Conservation (phyloP, 2,113 vertebrate species). For the Spilogale gracilis region DNA sequence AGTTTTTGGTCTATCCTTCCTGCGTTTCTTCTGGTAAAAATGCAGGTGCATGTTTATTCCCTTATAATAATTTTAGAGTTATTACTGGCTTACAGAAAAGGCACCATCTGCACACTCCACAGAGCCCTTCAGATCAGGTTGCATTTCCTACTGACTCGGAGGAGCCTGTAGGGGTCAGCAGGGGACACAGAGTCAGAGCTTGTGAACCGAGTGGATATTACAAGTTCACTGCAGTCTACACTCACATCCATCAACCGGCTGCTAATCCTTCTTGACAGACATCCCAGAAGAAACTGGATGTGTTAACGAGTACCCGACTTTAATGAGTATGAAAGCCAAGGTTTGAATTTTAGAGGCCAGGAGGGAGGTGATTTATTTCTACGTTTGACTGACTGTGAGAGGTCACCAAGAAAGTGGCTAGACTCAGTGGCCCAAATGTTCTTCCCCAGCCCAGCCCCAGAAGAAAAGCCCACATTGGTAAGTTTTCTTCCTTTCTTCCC, state of each 20-base stretch:
- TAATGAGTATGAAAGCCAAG: slow-evolving; percentile 71
- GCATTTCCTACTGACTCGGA: not conserved
- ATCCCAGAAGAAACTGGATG: slow-evolving; percentile 83
- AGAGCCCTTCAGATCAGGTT: not conserved
- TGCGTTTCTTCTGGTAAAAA: not conserved
- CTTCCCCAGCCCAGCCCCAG: not conserved
- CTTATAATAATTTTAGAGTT: not conserved
- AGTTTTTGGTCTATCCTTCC: not conserved
- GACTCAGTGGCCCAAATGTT: not conserved
- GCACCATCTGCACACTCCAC: not conserved
- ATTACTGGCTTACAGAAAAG: not conserved
- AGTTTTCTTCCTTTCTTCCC: not conserved
- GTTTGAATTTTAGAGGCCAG: slow-evolving; percentile 49
- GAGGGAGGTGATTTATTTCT: slow-evolving; percentile 49
- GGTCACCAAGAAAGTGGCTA: not conserved
- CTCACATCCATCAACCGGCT: slow-evolving; percentile 86
- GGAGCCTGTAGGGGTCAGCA: slow-evolving; percentile 79
- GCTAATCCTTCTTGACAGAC: slow-evolving; percentile 89
- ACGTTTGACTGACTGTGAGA: slow-evolving; percentile 36
- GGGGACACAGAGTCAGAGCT: slow-evolving; percentile 66
- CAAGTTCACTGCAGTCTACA: slow-evolving; percentile 85
- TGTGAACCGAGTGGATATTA: slow-evolving; percentile 81
- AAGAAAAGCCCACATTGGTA: not conserved
- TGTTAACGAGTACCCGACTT: slow-evolving; percentile 85
- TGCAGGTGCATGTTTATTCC: not conserved